phyloP scores from a whole-genome alignment of 30 jellyfish, hydroid and myxozoan species.

The Cassiopea xamachana region DNA sequence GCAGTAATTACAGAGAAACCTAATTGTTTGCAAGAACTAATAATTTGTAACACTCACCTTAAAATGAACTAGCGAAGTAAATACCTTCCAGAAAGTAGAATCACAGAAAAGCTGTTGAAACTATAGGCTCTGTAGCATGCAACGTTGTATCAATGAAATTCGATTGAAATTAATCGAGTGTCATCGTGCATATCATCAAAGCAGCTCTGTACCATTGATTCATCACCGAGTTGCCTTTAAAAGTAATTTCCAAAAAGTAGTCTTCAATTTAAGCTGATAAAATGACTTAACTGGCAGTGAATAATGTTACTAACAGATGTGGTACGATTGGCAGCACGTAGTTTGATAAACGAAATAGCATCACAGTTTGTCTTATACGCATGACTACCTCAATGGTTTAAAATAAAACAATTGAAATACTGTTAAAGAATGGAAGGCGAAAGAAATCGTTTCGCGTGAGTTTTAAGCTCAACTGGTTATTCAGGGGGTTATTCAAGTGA shows the following conservation, averaged over 20 bases:
- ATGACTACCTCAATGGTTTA: conserved; percentile 9
- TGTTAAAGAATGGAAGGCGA: neutral
- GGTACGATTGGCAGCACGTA: neutral
- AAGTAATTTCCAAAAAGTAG: neutral
- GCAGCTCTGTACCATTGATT: neutral
- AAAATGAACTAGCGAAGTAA: neutral
- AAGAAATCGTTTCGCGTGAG: conserved; percentile 6
- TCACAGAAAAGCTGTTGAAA: neutral
- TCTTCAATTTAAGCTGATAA: neutral
- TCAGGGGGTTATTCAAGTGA: neutral
- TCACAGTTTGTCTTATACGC: neutral
- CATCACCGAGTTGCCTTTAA: neutral
- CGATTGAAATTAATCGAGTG: conserved; percentile 1
- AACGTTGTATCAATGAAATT: conserved; percentile 41
- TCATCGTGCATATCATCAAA: conserved; percentile 14
- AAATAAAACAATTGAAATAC: neutral
- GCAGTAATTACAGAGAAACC: too few species aligned
- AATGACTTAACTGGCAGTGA: neutral
- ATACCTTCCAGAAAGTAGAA: neutral
- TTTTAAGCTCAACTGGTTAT: neutral
- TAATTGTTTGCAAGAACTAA: too few species aligned
- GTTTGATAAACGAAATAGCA: neutral
- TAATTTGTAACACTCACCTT: neutral
- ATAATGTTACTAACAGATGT: neutral
- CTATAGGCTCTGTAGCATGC: neutral